Base-by-base conservation (phyloP, 2,113 vertebrate species). In the Bostrychus sinensis region DNA sequence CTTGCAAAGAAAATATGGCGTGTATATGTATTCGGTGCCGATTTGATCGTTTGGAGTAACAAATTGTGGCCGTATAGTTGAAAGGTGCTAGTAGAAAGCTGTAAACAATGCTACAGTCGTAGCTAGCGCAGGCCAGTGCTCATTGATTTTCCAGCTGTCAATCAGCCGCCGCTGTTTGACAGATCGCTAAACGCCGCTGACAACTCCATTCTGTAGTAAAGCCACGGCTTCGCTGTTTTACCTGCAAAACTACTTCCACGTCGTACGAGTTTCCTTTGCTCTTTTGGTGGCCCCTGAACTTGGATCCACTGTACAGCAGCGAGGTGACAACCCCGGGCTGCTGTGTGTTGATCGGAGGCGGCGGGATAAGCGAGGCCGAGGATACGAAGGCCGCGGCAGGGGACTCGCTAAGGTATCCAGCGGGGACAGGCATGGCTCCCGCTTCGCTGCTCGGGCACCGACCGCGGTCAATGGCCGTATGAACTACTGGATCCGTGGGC, bases 211-310 rank as follows among this genome's bases (percentile, higher is more conserved):
- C 1, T 38, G 69, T 13, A 48, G 16, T 7, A 7, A 73, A 59
- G 65, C 8, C 61, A 7, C 11, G 9, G 28, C 34, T 16, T 23
- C 25, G 46, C 3, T 26, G 23, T 20, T 91, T 87, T 81, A 98
- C 96, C 95, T 98, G 96, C 61, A 98, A 91, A 79, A 98, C 96
- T 68, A 98, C 96, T 84, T 98, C 96, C 74, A 98, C 96, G 87
- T 98, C 96, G 85, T 98, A 98, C 0, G 96, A 98, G 88, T 98
- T 98, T 67, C 96, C 96, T 87, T 98, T 98, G 91, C 96, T 98
- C 88, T 98, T 98, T 90, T 98, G 96, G 89, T 98, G 94, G 38
- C 96, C 96, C 78, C 95, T 93, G 89, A 98, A 98, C 90, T 94
- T 95, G 70, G 96, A 96, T 67, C 96, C 96, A 89, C 96, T 98